Conservation (phyloP, 2,797 vertebrate species). For the Moxostoma hubbsi region DNA sequence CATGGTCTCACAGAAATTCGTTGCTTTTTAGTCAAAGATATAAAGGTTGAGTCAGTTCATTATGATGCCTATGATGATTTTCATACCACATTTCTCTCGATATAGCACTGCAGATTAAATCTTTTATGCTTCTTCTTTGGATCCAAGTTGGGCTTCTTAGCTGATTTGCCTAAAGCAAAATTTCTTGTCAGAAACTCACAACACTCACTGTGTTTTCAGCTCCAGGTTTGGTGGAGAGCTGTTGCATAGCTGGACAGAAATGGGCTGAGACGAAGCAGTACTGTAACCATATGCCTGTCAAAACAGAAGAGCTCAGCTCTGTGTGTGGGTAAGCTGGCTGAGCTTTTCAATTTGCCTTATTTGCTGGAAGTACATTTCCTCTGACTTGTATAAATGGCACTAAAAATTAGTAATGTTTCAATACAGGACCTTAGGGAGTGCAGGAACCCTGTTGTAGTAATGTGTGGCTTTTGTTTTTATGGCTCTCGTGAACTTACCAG, state of each 20-base stretch:
- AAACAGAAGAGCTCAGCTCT: constrained; percentile 67
- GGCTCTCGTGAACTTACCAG: background rate
- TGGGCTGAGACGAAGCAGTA: constrained; percentile 86
- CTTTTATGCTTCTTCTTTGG: constrained; percentile 10
- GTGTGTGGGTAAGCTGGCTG: constrained; percentile 82
- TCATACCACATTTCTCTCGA: too few relatives aligned
- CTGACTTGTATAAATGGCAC: background rate
- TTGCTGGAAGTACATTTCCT: too few relatives aligned
- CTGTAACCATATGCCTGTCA: constrained; percentile 79
- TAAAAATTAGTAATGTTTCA: background rate
- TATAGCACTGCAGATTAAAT: background rate
- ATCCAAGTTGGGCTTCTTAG: background rate
- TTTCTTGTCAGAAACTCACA: constrained; percentile 24
- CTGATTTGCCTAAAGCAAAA: background rate
- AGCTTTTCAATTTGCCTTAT: background rate
- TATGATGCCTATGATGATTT: constrained; percentile 11
- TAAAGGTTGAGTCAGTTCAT: constrained; percentile 10
- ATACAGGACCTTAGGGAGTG: background rate
- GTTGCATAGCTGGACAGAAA: constrained; percentile 87
- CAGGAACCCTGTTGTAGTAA: background rate
- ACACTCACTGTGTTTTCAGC: background rate
- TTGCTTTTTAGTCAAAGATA: constrained; percentile 28
- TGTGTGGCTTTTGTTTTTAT: background rate
- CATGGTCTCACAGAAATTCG: background rate
- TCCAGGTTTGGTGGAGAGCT: constrained; percentile 76